Base-by-base conservation (phyloP, 2,888 invertebrate genomes). In the Cloeon dipterum region DNA sequence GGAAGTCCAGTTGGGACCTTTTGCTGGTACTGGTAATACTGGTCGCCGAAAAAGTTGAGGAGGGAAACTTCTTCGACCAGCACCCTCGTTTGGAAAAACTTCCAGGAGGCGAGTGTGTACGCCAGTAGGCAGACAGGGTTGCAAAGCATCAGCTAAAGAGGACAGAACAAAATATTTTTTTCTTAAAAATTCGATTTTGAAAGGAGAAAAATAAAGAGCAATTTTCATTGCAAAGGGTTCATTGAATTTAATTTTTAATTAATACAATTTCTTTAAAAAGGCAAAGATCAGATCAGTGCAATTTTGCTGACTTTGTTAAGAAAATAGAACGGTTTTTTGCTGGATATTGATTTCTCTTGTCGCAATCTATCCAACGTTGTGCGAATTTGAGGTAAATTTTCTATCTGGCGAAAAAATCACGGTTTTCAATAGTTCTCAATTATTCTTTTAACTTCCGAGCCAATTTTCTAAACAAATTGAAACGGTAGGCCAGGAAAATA, bases 61-160 rank as follows among this genome's bases (percentile, higher is more conserved):
- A 98, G 61, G 4, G 78, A 79, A 37, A 77, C 66, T 61, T 98
- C 96, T 58, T 98, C 96, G 10, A 79, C 70, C 40, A 65, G 67
- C 26, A 98, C 74, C 37, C 96, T 65, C 46, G 78, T 75, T 23
- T 74, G 66, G 60, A 98, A 96, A 61, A 98, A 98, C 38, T 65
- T 64, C 89, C 93, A 96, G 16, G 88, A 81, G 0, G 77, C 79
- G 4, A 76, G 42, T 0, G 76, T 59, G 56, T 94, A 98, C 3
- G 72, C 66, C 2, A 86, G 47, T 2, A 75, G 51, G 52, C 94
- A 96, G 4, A 94, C 26, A 0, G 94, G 94, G 61, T 98, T 98
- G 40, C 82, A 62, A 2, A 96, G 63, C 38, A 86, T 68, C 19
- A 88, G 53, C 83, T 85, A 61, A 4, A 63, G 63, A 42, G 19